phyloP scores from a whole-genome alignment of 2,888 invertebrate genomes.

The Hyposoter dolosus region DNA sequence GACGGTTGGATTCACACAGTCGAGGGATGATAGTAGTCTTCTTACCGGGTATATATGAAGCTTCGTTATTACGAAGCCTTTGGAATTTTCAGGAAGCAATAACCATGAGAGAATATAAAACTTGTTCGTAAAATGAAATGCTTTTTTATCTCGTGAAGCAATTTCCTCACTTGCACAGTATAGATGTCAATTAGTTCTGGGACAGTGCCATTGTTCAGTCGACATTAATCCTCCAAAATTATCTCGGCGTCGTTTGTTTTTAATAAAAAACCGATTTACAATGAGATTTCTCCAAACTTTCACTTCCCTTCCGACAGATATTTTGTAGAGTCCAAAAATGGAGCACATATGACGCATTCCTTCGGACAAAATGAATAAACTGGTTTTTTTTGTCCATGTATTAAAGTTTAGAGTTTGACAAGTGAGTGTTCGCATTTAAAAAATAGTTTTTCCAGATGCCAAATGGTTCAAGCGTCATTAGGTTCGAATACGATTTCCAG shows the following conservation, averaged over 20 bases:
- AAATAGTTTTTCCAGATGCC: too few species aligned
- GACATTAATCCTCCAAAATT: slow-evolving; percentile 2
- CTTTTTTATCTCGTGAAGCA: slow-evolving; percentile 16
- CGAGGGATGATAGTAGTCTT: slow-evolving; percentile 23
- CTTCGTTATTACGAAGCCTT: slow-evolving; percentile 45
- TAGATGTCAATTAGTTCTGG: slow-evolving; percentile 15
- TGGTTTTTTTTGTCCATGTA: too few species aligned
- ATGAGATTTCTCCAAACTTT: not conserved
- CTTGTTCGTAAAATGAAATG: slow-evolving; percentile 13
- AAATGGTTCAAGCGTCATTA: too few species aligned
- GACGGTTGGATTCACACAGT: slow-evolving; percentile 25
- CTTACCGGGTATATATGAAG: slow-evolving; percentile 9
- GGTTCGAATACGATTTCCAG: too few species aligned
- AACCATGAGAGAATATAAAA: slow-evolving; percentile 40
- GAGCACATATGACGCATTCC: too few species aligned
- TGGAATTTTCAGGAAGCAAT: slow-evolving; percentile 44
- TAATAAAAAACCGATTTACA: not conserved
- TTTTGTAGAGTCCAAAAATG: not conserved
- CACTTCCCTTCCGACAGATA: not conserved
- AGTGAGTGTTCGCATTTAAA: too few species aligned
- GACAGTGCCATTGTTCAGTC: not conserved
- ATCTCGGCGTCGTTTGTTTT: not conserved
- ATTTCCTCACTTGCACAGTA: slow-evolving; percentile 1
- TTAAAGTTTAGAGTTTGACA: too few species aligned
- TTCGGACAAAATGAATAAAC: too few species aligned